phyloP scores from a whole-genome alignment of 1,140 invertebrate species.

The Neotoxoptera formosana region DNA sequence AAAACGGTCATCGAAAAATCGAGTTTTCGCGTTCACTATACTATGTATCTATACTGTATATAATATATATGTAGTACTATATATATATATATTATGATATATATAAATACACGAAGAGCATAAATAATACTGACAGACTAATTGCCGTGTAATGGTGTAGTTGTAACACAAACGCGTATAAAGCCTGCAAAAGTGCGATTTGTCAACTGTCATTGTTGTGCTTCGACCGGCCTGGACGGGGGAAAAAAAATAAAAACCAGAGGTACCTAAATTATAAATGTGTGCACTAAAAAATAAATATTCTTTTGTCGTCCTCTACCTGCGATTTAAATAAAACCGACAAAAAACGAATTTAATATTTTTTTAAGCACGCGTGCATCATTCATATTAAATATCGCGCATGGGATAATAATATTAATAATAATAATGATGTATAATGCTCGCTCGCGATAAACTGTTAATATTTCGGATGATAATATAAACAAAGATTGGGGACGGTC shows the following conservation, averaged over 20 bases:
- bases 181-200: conserved; percentile 42
- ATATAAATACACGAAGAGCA: background rate
- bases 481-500: background rate
- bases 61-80: too few relatives aligned
- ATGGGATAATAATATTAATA: background rate
- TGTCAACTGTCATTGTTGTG: conserved; percentile 44
- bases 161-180: conserved; percentile 22
- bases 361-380: background rate
- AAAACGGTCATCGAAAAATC: conserved; percentile 46
- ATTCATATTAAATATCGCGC: background rate
- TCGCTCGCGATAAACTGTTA: background rate
- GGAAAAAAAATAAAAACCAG: conserved; percentile 21
- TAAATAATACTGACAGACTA: conserved; percentile 44
- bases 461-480: background rate
- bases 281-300: conserved; percentile 4
- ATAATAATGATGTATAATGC: conserved; percentile 4
- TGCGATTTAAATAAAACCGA: background rate
- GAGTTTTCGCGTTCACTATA: conserved; percentile 26
- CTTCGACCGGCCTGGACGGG: background rate
- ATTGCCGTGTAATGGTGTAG: conserved; percentile 37
- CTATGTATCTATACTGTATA: background rate
- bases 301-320: conserved; percentile 16
- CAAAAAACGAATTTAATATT: conserved; percentile 11
- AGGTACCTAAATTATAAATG: conserved; percentile 11
- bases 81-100: background rate